phyloP scores from a whole-genome alignment of 2,888 invertebrate genomes.

The Drosophila demipolita region DNA sequence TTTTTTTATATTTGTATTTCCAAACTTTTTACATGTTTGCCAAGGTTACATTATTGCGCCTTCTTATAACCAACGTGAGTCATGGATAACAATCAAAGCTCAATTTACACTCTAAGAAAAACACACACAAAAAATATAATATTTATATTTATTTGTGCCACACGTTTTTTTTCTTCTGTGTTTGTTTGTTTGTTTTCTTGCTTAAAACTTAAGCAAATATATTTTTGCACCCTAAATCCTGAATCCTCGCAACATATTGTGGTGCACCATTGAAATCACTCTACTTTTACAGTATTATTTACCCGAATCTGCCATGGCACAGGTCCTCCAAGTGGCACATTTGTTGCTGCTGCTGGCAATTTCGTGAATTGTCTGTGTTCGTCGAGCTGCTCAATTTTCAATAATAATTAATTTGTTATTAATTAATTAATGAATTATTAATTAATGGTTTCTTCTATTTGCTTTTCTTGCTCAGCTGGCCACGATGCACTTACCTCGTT shows the following conservation, averaged over 20 bases:
- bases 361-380: neutral
- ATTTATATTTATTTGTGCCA: neutral
- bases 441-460: neutral
- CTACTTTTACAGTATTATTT: neutral
- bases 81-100: conserved; percentile 5
- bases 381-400: neutral
- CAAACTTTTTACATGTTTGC: conserved; percentile 5
- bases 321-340: neutral
- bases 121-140: neutral
- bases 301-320: neutral
- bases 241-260: neutral
- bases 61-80: conserved; percentile 14
- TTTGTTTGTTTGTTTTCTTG: neutral
- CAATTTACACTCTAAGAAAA: neutral
- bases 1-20: conserved; percentile 4
- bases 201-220: neutral
- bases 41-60: conserved; percentile 3
- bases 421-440: no score
- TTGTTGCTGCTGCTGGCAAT: neutral
- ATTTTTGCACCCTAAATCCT: no score
- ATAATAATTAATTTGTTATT: no score
- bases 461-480: conserved; percentile 84
- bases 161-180: neutral
- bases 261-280: neutral
- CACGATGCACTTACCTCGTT: conserved; percentile 95